Evolutionary conservation across 2,113 vertebrate species (phyloP).

Genomic region (Ardeotis arabs): DNA sequence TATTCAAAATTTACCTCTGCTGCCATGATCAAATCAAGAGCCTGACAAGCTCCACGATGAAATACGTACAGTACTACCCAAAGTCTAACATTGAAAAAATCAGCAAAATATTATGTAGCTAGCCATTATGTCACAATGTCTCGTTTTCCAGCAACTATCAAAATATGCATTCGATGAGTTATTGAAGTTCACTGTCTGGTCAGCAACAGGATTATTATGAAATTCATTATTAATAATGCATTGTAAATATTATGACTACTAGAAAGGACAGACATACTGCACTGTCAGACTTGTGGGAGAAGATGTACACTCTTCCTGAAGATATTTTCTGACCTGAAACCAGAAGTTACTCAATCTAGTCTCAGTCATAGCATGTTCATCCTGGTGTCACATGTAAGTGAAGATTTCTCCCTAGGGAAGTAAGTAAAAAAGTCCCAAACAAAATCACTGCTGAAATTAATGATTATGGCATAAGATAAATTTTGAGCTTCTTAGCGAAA

Average conservation of each 20-base stretch:
- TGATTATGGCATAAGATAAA: not conserved
- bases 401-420: not conserved
- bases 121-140: not conserved
- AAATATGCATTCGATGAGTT: conserved; percentile 1
- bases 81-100: not conserved
- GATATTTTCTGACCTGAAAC: conserved; percentile 44
- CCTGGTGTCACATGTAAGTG: not conserved
- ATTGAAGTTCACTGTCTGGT: conserved; percentile 55
- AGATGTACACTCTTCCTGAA: not conserved
- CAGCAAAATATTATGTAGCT: not conserved
- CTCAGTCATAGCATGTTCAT: rapidly evolving
- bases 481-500: not conserved
- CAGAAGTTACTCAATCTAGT: not conserved
- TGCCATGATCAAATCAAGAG: not conserved
- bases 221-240: conserved; percentile 46
- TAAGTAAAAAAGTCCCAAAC: not conserved
- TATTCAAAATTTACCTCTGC: not conserved
- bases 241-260: conserved; percentile 53
- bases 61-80: not conserved
- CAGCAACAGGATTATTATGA: conserved; percentile 19
- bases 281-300: conserved; percentile 19
- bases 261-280: not conserved
- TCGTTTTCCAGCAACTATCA: conserved; percentile 11
- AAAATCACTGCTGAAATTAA: not conserved
- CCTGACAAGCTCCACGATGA: not conserved